Percentiles rank a stretch among this genome's conserved stretches.
phyloP scores from a whole-genome alignment of 1,140 invertebrate species.

The Drosophila tropicalis region DNA sequence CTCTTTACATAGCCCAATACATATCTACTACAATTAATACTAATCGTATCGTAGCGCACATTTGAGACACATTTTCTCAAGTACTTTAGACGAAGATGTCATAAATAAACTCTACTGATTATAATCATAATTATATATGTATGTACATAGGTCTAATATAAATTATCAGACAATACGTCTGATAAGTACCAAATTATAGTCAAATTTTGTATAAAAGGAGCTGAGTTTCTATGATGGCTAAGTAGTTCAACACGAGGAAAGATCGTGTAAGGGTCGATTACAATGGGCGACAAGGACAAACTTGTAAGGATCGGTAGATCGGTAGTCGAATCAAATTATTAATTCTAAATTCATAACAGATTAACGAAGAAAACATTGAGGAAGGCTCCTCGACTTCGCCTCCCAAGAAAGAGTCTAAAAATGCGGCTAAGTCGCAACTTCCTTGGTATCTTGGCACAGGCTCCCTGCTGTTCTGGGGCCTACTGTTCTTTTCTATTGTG shows the following conservation, averaged over 20 bases:
- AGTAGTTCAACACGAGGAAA: not conserved
- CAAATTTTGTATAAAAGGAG: not conserved
- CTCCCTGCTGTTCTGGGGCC: constrained; percentile 58
- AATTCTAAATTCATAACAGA: constrained; percentile 6
- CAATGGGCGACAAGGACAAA: constrained; percentile 56
- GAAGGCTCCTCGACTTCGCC: constrained; percentile 25
- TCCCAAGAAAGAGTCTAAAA: not conserved
- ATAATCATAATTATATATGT: not conserved
- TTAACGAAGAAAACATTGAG: constrained; percentile 31
- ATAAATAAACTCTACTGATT: not conserved
- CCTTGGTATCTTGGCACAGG: constrained; percentile 45
- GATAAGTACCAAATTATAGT: not conserved
- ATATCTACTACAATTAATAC: not conserved
- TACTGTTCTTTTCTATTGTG: constrained; percentile 59
- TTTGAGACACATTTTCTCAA: not conserved
- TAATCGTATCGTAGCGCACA: not conserved
- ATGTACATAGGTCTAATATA: too few relatives aligned
- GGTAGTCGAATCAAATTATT: not conserved
- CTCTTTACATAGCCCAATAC: not conserved
- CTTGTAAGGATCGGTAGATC: constrained; percentile 39
- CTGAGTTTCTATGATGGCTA: too few relatives aligned
- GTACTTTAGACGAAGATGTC: not conserved
- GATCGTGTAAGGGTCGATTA: not conserved
- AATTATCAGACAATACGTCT: not conserved
- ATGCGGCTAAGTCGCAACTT: not conserved